These are phyloP conservation scores for Emydocephalus ijimae DNA, from an alignment of 2,113 vertebrate genomes.

Conservation along the genomic window DNA sequence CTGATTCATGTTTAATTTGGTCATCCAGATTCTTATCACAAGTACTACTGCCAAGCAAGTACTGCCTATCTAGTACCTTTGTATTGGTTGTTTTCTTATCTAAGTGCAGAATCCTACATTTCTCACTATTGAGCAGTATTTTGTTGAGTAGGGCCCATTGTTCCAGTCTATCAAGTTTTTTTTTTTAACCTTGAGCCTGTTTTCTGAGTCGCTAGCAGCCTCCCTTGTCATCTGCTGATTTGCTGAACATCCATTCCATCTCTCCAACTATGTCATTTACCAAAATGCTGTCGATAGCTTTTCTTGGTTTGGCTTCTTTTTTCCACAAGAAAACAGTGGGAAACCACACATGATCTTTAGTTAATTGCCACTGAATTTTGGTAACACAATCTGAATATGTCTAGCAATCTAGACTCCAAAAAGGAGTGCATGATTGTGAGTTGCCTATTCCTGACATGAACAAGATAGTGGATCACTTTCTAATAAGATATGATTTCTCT, in stretches of 20 bases:
- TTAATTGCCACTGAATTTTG: neutral
- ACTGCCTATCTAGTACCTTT: neutral
- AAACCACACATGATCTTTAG: neutral
- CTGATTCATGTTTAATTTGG: neutral
- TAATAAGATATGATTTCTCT: slow-evolving; percentile 18
- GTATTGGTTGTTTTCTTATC: neutral
- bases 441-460: neutral
- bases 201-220: neutral
- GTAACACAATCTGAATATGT: neutral
- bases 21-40: neutral
- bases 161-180: neutral
- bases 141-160: neutral
- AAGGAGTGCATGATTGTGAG: neutral
- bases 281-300: neutral
- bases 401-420: neutral
- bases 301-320: neutral
- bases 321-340: neutral
- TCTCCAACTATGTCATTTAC: neutral
- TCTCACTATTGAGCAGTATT: neutral
- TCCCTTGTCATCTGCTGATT: neutral
- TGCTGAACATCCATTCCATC: neutral
- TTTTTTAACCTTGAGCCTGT: neutral
- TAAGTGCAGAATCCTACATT: neutral
- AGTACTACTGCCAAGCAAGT: neutral
- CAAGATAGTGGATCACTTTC: neutral